phyloP scores from a whole-genome alignment of 2,113 vertebrate species.

The Grallaria varia region DNA sequence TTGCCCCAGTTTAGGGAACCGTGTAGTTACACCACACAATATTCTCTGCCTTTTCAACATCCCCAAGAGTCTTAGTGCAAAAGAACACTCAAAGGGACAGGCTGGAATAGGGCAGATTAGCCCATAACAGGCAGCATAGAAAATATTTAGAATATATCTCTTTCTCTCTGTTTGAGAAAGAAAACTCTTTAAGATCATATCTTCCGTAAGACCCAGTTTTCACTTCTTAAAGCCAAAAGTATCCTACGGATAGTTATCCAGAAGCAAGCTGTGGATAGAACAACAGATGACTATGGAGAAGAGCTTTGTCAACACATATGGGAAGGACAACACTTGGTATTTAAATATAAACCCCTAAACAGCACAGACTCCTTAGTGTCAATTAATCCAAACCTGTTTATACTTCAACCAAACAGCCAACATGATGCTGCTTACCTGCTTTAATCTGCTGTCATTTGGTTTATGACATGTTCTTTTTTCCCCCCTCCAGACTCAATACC shows the following conservation, averaged over 20 bases:
- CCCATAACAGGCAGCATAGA: neutral
- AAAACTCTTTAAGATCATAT: neutral
- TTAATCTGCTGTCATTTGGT: neutral
- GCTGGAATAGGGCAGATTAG: neutral
- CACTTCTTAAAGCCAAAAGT: neutral
- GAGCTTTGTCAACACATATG: neutral
- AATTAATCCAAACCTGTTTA: neutral
- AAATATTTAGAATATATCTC: accelerated
- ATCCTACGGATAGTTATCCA: neutral
- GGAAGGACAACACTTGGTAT: neutral
- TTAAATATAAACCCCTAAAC: neutral
- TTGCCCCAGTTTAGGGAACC: neutral
- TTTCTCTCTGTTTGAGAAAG: neutral
- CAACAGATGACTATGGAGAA: neutral
- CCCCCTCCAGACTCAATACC: neutral
- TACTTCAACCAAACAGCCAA: neutral
- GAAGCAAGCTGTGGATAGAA: neutral
- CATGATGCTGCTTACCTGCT: neutral
- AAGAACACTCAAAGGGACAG: neutral
- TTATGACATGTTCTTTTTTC: neutral
- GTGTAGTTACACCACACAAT: neutral
- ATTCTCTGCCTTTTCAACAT: neutral
- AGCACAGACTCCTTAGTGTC: neutral
- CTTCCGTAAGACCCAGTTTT: neutral
- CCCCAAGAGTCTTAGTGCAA: neutral